A percentile compares a stretch with the other conserved stretches of the same genome.
Conservation (phyloP, 2,888 invertebrate species). For the Lamellibrachia satsuma region DNA sequence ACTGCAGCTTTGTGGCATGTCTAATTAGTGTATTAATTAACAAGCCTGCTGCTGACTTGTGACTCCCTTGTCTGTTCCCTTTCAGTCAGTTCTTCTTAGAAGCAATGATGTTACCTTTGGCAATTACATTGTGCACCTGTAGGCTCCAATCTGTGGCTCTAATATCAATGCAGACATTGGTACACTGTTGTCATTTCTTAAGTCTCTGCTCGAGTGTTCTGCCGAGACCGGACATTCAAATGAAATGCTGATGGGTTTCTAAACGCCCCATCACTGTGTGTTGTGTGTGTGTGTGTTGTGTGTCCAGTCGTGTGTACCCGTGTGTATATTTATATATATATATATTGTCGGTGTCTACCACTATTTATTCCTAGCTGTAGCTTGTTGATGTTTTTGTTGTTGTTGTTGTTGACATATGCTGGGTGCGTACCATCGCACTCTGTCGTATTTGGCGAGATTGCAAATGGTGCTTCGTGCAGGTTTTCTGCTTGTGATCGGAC, state of each 20-base stretch:
- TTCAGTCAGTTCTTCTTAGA: not conserved
- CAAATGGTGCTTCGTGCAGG: conserved; percentile 4
- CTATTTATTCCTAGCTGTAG: conserved; percentile 13
- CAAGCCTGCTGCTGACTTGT: not conserved
- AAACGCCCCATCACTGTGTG: not conserved
- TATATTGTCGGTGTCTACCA: conserved; percentile 17
- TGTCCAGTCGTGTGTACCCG: not conserved
- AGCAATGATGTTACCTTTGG: not conserved
- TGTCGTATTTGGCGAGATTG: not conserved
- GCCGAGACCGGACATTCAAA: not conserved
- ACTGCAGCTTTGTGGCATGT: not conserved
- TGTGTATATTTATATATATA: not conserved
- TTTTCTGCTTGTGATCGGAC: conserved; percentile 12
- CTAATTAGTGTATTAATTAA: not conserved
- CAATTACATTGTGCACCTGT: not conserved
- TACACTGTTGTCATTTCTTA: not conserved
- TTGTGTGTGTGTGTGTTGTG: not conserved
- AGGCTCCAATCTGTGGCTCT: not conserved
- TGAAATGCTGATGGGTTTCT: not conserved
- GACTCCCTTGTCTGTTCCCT: not conserved
- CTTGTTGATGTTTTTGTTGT: conserved; percentile 17
- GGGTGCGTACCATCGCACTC: not conserved
- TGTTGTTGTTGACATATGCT: conserved; percentile 17
- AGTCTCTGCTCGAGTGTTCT: not conserved
- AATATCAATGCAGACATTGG: not conserved